Base-by-base conservation (phyloP, 2,888 invertebrate genomes). In the Sepioteuthis lessoniana region DNA sequence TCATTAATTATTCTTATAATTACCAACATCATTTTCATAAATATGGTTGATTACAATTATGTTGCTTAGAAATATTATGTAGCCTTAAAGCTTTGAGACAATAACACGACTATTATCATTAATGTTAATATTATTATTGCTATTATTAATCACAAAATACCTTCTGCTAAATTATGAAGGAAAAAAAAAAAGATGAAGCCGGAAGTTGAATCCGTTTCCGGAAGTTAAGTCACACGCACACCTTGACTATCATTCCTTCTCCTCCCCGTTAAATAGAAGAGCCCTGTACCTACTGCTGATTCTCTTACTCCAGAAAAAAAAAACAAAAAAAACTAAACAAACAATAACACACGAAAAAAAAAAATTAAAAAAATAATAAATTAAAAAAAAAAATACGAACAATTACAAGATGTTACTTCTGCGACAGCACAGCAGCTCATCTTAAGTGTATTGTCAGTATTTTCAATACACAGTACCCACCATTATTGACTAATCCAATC, bases 371-470 rank as follows among this genome's bases (percentile, higher is more conserved):
- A n/a, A n/a, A n/a, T n/a, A n/a, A n/a, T n/a, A n/a, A n/a, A n/a
- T n/a, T n/a, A n/a, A 25, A 46, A 28, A 38, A 42, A 46, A 91
- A 91, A 25, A 91, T 25, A 76, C n/a, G n/a, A 76, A 76, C 25
- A 16, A 76, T 35, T 10, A 7, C n/a, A 76, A 76, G 76, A 92
- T 92, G 92, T 92, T 92, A 92, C 47, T 92, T 46, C 42, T 47
- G 46, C 92, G 42, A 47, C 42, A 42, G 28, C 47, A 92, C 47
- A 92, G n/a, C 47, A 92, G n/a, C 42, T n/a, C 31, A 35, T 76
- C 42, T 92, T n/a, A 92, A 92, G 92, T 47, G 92, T 42, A 92
- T 92, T 46, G 92, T n/a, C 92, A 92, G 31, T 92, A 92, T 92
- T 92, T 46, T 25, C 92, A 92, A 92, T 42, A 92, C 92, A 92